A percentile compares a stretch with the other conserved stretches of the same genome.
Evolutionary conservation across 2,113 vertebrate genomes (phyloP).

Genomic region (Leptosomus discolor): DNA sequence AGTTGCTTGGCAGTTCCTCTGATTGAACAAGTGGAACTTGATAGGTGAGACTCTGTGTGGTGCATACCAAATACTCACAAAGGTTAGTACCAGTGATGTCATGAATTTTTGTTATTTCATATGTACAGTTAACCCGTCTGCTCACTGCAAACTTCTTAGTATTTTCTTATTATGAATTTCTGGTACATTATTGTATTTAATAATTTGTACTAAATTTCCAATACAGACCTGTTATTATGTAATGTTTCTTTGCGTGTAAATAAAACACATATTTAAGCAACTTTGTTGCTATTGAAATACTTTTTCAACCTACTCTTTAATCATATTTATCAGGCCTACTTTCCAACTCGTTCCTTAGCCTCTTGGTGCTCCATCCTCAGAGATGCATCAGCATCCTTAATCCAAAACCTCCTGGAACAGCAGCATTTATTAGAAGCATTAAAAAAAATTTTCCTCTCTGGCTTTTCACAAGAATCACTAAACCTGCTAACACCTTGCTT

Average conservation of each 20-base stretch:
- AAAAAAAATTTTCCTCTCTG: background rate
- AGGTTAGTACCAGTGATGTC: background rate
- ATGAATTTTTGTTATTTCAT: background rate
- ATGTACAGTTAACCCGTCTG: background rate
- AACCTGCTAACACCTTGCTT: background rate
- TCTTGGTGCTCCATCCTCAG: background rate
- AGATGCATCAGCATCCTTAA: background rate
- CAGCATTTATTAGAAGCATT: background rate
- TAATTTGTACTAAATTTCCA: background rate
- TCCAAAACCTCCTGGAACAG: background rate
- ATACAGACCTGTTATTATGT: background rate
- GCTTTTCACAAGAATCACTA: background rate
- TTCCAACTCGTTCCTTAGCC: background rate
- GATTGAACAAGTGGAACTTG: background rate
- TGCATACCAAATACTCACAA: background rate
- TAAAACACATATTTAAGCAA: background rate
- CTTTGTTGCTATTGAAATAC: background rate
- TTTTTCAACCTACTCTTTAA: background rate
- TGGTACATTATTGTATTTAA: background rate
- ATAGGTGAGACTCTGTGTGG: background rate
- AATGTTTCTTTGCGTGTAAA: background rate
- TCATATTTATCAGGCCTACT: background rate
- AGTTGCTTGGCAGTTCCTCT: background rate
- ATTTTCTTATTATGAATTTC: background rate
- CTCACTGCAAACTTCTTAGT: background rate